Conservation (phyloP, 92 coral and sea anemone genomes). For the Bergia sp. region DNA sequence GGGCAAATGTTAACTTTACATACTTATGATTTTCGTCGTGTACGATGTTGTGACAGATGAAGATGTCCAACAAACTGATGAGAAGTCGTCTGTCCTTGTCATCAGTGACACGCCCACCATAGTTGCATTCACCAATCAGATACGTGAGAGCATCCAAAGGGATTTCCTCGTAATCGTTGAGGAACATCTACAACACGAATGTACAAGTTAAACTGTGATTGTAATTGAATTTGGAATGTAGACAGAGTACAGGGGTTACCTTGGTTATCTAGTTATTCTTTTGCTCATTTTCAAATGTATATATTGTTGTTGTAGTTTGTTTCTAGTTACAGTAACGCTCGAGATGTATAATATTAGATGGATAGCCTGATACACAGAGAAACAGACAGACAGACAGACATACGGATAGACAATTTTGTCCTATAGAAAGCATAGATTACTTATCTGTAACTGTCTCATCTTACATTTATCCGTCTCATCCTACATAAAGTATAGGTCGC, state of each 20-base stretch:
- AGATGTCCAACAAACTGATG: conserved; percentile 88
- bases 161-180: conserved; percentile 92
- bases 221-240: neutral
- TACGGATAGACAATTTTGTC: too few species aligned
- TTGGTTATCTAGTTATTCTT: too few species aligned
- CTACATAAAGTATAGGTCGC: neutral
- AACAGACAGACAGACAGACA: neutral
- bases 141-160: conserved; percentile 95
- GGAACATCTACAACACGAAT: conserved; percentile 76
- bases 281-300: too few species aligned
- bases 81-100: conserved; percentile 96
- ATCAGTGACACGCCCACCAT: conserved; percentile 99
- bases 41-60: conserved; percentile 80
- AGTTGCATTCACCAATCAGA: conserved; percentile 96
- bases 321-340: too few species aligned
- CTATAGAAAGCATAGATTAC: too few species aligned
- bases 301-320: too few species aligned
- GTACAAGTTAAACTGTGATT: neutral
- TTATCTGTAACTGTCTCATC: too few species aligned
- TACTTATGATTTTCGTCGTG: conserved; percentile 80
- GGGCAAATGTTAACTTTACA: neutral
- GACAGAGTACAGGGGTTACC: too few species aligned
- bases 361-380: neutral
- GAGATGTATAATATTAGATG: neutral
- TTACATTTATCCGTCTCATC: too few species aligned